phyloP scores from a whole-genome alignment of 2,113 vertebrate species.

The Silurus asotus region DNA sequence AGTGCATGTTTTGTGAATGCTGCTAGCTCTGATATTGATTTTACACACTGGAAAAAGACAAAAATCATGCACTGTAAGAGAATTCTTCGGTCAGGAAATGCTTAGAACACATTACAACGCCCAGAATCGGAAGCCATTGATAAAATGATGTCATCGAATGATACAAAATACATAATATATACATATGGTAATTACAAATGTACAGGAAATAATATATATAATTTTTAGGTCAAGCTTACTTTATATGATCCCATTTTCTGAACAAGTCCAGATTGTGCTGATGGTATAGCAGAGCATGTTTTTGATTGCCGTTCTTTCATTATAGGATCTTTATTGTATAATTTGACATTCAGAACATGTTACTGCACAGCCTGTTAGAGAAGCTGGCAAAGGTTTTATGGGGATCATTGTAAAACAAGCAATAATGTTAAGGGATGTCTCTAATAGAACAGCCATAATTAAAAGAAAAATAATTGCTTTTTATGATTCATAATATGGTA shows the following conservation, averaged over 20 bases:
- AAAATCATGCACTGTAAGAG: not conserved
- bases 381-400: not conserved
- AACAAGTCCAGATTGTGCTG: not conserved
- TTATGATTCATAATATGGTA: constrained; percentile 15
- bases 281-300: not conserved
- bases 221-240: not conserved
- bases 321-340: not conserved
- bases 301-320: not conserved
- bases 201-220: not conserved
- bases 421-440: not conserved
- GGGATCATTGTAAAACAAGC: not conserved
- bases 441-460: not conserved
- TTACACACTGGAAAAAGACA: not conserved
- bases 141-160: not conserved
- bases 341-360: not conserved
- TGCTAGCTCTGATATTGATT: not conserved
- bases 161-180: not conserved
- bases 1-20: not conserved
- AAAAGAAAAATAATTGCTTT: not conserved
- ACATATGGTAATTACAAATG: not conserved
- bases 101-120: not conserved
- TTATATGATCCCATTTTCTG: not conserved
- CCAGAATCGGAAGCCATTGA: not conserved
- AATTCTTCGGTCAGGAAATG: not conserved
- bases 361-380: not conserved